Conservation (phyloP, 2,888 invertebrate genomes). For the Caenorhabditis japonica region DNA sequence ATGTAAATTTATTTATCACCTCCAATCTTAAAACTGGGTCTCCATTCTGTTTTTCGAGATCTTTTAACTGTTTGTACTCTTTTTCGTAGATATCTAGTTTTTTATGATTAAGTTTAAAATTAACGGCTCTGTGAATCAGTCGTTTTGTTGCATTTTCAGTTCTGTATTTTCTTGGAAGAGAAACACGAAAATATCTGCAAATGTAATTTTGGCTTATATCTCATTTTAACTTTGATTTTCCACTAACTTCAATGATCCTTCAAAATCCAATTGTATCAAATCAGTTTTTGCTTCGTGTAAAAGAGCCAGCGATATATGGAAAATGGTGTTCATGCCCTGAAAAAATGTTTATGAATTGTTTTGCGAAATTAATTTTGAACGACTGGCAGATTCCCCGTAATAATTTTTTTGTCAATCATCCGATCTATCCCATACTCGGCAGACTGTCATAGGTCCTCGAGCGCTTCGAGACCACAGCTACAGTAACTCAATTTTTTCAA, state of each 20-base stretch:
- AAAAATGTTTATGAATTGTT: constrained; percentile 78
- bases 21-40: constrained; percentile 80
- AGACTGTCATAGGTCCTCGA: too few relatives aligned
- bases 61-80: constrained; percentile 87
- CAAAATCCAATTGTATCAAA: constrained; percentile 92
- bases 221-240: not conserved
- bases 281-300: constrained; percentile 87
- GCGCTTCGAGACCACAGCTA: too few relatives aligned
- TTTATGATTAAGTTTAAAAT: constrained; percentile 85
- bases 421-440: too few relatives aligned
- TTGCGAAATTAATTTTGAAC: too few relatives aligned
- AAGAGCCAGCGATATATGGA: constrained; percentile 94
- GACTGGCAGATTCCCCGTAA: too few relatives aligned
- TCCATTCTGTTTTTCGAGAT: constrained; percentile 77
- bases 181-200: constrained; percentile 87
- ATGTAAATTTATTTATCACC: constrained; percentile 67
- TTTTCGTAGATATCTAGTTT: constrained; percentile 94
- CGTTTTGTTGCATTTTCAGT: constrained; percentile 90
- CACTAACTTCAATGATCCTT: constrained; percentile 92
- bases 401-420: too few relatives aligned
- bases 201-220: not conserved
- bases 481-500: too few relatives aligned
- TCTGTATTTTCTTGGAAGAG: constrained; percentile 94
- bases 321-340: constrained; percentile 93
- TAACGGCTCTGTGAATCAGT: constrained; percentile 90